Base-by-base conservation (phyloP, 1,140 invertebrate genomes). In the Dendroctonus valens region DNA sequence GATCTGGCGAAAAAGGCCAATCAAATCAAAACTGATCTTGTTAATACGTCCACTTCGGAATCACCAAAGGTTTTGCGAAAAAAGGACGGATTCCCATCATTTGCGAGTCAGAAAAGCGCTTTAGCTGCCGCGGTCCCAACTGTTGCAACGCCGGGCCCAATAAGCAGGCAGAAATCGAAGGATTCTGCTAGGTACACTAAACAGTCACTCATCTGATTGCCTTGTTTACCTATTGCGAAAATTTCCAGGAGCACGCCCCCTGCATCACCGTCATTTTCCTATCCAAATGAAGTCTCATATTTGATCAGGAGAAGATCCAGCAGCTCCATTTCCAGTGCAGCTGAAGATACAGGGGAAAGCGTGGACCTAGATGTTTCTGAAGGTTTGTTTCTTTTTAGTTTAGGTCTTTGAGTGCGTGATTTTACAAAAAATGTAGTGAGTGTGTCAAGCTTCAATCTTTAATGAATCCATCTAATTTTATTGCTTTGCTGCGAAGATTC, bases 231-330 rank as follows among this genome's bases (percentile, higher is more conserved):
- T 44, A 7, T 2, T 11, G 12, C 42, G 12, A 15, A 7, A 46
- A 46, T 37, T 59, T 44, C 8, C 14, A 67, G 65, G 39, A 67
- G 65, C 41, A 76, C 73, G 50, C 75, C 77, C 0, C 77, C 77
- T 7, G 67, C 73, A 6, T 76, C 74, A 0, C 76, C 77, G n/a
- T 51, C 65, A 15, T 64, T 61, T 52, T 81, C 84, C 48, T 83
- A 80, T 77, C 84, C 70, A 14, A 81, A 81, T 74, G 87, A 91
- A 70, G 89, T 89, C 48, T 91, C 90, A 0, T 84, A 91, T 70
- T 91, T 93, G 41, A 87, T 92, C 70, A 81, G 90, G 46, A 82
- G 90, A 52, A 89, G 91, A 73, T 92, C 91, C 0, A 91, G 89
- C 58, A 91, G 89, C 75, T 91, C 90, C 9, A 91, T 89, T 77